Evolutionary conservation across 2,113 vertebrate genomes (phyloP), one percentile per base, ranked within the genome.

Genomic region (Heterotilapia buettikoferi): DNA sequence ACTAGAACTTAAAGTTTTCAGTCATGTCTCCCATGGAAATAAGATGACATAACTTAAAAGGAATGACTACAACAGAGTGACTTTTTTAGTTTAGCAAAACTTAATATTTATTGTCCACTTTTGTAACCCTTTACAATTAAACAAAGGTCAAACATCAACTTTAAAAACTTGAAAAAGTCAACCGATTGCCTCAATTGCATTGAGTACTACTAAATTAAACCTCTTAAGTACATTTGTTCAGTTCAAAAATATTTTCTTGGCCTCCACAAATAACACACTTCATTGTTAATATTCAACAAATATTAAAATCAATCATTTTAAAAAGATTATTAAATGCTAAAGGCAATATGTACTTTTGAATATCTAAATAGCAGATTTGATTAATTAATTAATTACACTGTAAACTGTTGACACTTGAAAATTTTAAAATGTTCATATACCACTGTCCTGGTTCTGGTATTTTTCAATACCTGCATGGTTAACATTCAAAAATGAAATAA

Each of bases 181-280:
- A 36, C 0, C 0, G 31, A 63, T 63, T 63, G 18, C 59, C 59
- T 63, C 59, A 63, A 0, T 63, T 36, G 59, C 18, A 36, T n/a
- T 36, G 2, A 54, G 6, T 24, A 24, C 53, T 6, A 63, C 9
- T 63, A 63, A 63, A 63, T 63, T 2, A 63, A 63, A 19, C 29
- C 3, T 19, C 59, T 33, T 63, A 63, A 36, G 59, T 33, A 63
- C 29, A 33, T 63, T 63, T 63, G 9, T 6, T 33, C 59, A 63
- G 59, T 63, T 63, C 9, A 33, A 33, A 61, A 33, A 33, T 4
- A 33, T 61, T 61, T 61, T 19, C 57, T 18, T 31, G 26, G 26
- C 26, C 26, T 4, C 57, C 57, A 61, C 26, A 61, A 61, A 61
- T 18, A 59, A 31, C 12, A 33, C 31, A 36, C 59, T 36, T 33